Base-by-base conservation (phyloP, 2,888 invertebrate species). In the Leptopilina myrica region DNA sequence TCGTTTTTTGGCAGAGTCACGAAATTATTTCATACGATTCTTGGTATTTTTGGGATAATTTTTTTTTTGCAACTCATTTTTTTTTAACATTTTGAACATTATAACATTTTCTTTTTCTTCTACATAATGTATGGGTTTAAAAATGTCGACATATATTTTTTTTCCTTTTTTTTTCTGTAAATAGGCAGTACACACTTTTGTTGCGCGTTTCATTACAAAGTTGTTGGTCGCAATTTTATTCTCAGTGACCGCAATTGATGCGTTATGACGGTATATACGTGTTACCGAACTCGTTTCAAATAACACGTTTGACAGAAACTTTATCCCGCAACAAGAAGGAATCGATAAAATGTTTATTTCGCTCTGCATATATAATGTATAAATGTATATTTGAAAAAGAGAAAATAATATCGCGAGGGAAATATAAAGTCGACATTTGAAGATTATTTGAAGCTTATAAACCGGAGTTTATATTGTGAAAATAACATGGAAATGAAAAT, bases 301-400 rank as follows among this genome's bases (percentile, higher is more conserved):
- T 69, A 69, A 69, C 69, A 69, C 69, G 49, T 26, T 14, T 53
- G 69, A 69, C 20, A n/a, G 26, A 69, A 69, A 53, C 69, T 26
- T 20, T 33, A 69, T 53, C 69, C 26, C 26, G 20, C 69, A n/a
- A 53, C 26, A 69, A 53, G 69, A 26, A 69, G 53, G 49, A 53
- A 69, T 69, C 53, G 69, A 69, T 69, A 53, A 69, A 53, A 69
- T 49, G 53, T 53, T 69, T 69, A 49, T 53, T 69, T 69, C 26
- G 8, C 49, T 53, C 20, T 69, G 14, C 62, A 62, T 53, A 69
- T 7, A 26, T 69, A 49, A 69, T 67, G 46, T 49, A 49, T 46
- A 26, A 6, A 26, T 14, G 1, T 46, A 26, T 12, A 26, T 12
- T 49, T 14, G 9, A 49, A 49, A 49, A 26, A 15, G 12, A 7